Evolutionary conservation across 2,888 invertebrate species (phyloP).

Genomic region (Ptilodon capucinus): DNA sequence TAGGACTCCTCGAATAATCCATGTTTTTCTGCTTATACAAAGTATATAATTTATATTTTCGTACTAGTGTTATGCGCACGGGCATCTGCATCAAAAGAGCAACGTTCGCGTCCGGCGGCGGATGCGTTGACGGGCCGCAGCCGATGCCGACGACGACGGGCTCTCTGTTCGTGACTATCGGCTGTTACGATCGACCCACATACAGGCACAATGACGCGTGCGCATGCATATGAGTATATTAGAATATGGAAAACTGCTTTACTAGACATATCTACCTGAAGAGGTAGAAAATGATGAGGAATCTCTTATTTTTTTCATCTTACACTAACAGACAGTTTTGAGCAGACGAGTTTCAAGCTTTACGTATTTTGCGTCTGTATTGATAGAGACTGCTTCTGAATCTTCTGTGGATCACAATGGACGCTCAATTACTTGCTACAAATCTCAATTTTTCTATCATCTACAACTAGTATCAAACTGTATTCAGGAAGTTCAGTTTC

Average conservation of each 20-base stretch:
- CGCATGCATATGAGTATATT: background rate
- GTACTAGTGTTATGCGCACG: constrained; percentile 25
- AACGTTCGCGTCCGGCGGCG: constrained; percentile 43
- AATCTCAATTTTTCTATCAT: too few relatives aligned
- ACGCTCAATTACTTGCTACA: too few relatives aligned
- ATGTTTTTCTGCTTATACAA: too few relatives aligned
- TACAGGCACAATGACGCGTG: constrained; percentile 47
- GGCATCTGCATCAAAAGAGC: constrained; percentile 26
- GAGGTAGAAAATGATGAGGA: too few relatives aligned
- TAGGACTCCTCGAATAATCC: too few relatives aligned
- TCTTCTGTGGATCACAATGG: too few relatives aligned
- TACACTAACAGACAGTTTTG: too few relatives aligned
- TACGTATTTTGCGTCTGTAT: too few relatives aligned
- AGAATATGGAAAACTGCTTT: background rate
- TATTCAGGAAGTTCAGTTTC: background rate
- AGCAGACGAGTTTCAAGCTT: too few relatives aligned
- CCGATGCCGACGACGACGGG: constrained; percentile 17
- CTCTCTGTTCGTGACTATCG: constrained; percentile 61
- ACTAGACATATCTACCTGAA: background rate
- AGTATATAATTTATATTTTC: too few relatives aligned
- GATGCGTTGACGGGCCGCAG: constrained; percentile 57
- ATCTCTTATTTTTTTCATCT: too few relatives aligned
- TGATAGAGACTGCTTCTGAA: too few relatives aligned
- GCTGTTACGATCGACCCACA: constrained; percentile 74
- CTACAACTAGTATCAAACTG: background rate